A percentile compares a stretch with the other conserved stretches of the same genome.
Evolutionary conservation across 2,797 vertebrate genomes (phyloP).

Genomic region (Leuciscus waleckii): DNA sequence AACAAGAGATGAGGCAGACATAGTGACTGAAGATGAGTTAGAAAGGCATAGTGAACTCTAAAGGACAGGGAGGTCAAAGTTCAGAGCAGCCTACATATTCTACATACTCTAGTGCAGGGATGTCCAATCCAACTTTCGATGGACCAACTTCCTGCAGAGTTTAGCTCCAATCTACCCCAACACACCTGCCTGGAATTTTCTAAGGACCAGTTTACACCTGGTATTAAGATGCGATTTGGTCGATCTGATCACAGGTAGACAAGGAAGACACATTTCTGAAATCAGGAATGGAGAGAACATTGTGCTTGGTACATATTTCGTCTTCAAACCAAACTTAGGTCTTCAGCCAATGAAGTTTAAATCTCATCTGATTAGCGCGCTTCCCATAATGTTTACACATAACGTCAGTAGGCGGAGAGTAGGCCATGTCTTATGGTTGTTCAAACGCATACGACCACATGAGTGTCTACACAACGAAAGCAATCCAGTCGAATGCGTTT

Average conservation of each 20-base stretch:
- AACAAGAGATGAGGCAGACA: slow-evolving; percentile 15
- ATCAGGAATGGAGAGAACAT: no score
- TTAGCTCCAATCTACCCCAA: neutral
- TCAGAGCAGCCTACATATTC: neutral
- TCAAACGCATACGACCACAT: no score
- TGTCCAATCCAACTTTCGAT: neutral
- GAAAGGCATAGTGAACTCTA: neutral
- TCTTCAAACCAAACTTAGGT: no score
- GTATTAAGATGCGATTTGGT: neutral
- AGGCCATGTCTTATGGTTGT: neutral
- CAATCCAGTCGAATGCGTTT: no score
- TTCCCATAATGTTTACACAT: neutral
- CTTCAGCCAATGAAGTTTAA: no score
- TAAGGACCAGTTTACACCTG: neutral
- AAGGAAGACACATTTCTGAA: neutral
- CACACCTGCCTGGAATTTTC: neutral
- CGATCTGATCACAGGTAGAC: neutral
- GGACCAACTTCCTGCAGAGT: neutral
- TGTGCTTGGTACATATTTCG: no score
- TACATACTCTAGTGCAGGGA: neutral
- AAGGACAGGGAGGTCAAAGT: slow-evolving; percentile 30
- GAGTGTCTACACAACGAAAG: no score
- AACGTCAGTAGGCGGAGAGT: neutral
- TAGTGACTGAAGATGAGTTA: neutral
- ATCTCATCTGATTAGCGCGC: no score